Evolutionary conservation across 2,888 invertebrate species (phyloP), one percentile per base, ranked within the genome.

Genomic region (Morinoia aosen): DNA sequence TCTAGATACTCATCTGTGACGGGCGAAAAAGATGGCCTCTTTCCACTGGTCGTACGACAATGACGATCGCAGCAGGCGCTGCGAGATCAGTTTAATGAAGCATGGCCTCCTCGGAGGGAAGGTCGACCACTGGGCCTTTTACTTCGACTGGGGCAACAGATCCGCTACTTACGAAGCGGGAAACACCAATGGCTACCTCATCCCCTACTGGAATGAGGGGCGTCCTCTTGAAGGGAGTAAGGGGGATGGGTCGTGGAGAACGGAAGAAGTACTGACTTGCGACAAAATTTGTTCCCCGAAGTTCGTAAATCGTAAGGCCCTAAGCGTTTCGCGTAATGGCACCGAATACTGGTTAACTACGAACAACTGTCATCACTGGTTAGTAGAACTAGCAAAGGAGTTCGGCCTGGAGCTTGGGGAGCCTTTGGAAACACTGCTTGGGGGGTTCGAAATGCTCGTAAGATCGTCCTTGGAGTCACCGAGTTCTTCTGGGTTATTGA

Each of bases 211-310:
- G 93, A 93, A 93, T 56, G 33, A 48, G 16, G 93, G 93, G 1
- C 56, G 3, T 33, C 93, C 93, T 8, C 48, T 11, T 48, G 33
- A 48, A 3, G 4, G 33, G 5, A 1, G 12, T 33, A 0, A 93
- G 93, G 2, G 14, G 56, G 33, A 1, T 33, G 11, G 14, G 39
- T 57, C 33, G 14, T 16, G 33, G 93, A 12, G 58, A 14, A 48
- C n/a, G 56, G 56, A 10, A 10, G 5, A 12, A 57, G 61, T 61
- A 12, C 61, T 61, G 19, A 19, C 61, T 19, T 2, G 61, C 12
- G 8, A 19, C 61, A 61, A 61, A 61, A 61, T 61, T 61, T 93
- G 93, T 57, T 93, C 93, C n/a, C 93, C 93, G 56, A 11, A 93
- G 11, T 10, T 2, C 25, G 56, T 93, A 33, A 10, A 93, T 56